phyloP scores from a whole-genome alignment of 1,140 invertebrate genomes.

The Drosophila virilis region DNA sequence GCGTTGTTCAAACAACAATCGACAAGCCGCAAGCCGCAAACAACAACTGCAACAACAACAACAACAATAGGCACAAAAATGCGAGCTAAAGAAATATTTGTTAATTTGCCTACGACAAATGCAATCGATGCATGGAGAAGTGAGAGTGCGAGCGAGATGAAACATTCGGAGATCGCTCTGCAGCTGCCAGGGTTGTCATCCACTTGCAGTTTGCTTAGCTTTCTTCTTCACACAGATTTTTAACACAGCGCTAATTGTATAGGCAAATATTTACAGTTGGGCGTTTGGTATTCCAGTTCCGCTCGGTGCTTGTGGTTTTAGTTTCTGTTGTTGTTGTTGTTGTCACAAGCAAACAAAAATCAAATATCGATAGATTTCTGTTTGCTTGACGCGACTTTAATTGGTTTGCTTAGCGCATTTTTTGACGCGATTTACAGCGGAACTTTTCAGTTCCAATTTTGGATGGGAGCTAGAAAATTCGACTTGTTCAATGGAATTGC shows the following conservation, averaged over 20 bases:
- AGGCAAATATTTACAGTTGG: conserved; percentile 66
- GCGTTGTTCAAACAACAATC: conserved; percentile 43
- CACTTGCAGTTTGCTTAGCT: conserved; percentile 33
- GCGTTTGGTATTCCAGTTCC: conserved; percentile 35
- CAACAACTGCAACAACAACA: conserved; percentile 2
- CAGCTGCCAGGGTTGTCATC: conserved; percentile 32
- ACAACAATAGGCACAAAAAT: conserved; percentile 16
- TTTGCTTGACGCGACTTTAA: conserved; percentile 52
- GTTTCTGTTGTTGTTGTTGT: conserved; percentile 16
- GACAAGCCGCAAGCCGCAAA: conserved; percentile 11
- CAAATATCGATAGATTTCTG: conserved; percentile 48
- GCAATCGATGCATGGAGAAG: conserved; percentile 24
- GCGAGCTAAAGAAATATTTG: conserved; percentile 42
- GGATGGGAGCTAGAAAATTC: not conserved
- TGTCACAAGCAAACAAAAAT: conserved; percentile 25
- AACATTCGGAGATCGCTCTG: conserved; percentile 8
- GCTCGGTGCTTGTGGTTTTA: conserved; percentile 36
- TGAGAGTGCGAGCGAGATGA: conserved; percentile 6
- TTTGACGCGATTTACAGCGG: conserved; percentile 5
- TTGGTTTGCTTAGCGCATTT: conserved; percentile 70
- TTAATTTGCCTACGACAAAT: conserved; percentile 38
- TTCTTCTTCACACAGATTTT: conserved; percentile 46
- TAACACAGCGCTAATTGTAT: conserved; percentile 73
- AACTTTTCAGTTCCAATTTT: not conserved
- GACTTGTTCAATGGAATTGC: not conserved